Base-by-base conservation (phyloP, 1,140 invertebrate species). In the Stegodyphus mimosarum region DNA sequence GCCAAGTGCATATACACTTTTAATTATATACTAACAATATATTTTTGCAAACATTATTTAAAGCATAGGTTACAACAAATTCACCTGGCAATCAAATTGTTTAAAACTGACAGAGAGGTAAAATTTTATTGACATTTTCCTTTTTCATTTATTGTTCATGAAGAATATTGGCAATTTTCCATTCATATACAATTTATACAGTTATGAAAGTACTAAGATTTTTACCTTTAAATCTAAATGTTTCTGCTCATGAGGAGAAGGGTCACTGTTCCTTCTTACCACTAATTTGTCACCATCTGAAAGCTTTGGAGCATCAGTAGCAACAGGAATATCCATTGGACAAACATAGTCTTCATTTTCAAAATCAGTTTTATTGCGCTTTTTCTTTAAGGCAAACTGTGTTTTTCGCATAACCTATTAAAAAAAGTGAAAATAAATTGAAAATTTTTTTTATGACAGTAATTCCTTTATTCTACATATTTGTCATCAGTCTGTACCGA, bases 291-390 rank as follows among this genome's bases (percentile, higher is more conserved):
- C 72, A 7, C 48, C 64, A 51, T 83, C 81, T 74, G 72, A 60
- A 67, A 13, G 5, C 51, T 80, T 80, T 6, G 69, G 33, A 17
- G 17, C 6, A 11, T 71, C 69, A 11, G 9, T 7, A 11, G 6
- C 4, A 75, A 83, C 52, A 60, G 71, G 71, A 1, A 78, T 73
- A 49, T 86, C 83, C 74, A 86, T 66, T 13, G 83, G 83, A 55
- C 83, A 86, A 64, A 86, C 50, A 78, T 78, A 86, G n/a, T 86
- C 83, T 66, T 86, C 83, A 71, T 78, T 77, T 17, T 86, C 83
- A 6, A 72, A 9, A 50, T 78, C 75, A 64, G 53, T 49, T 73
- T 72, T 78, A 15, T 53, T 86, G 10, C 83, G 83, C 49, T 81
- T 81, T 18, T 78, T 78, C 55, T 78, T 86, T 64, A 86, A 72